Base-by-base conservation (phyloP, 2,113 vertebrate genomes). In the Callithrix jacchus region DNA sequence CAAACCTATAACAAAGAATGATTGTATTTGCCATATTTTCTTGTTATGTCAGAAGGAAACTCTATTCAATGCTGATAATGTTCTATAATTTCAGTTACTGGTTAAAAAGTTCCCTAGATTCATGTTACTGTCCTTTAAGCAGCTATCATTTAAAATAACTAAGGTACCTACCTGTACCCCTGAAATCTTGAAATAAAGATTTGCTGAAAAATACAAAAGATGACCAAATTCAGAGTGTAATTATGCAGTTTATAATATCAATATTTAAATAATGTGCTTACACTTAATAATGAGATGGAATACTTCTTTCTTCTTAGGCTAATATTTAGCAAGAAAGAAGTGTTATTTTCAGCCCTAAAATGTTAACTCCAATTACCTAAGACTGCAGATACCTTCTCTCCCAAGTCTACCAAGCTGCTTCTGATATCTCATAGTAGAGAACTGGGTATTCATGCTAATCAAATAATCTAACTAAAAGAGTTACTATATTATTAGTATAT, bases 271-370 rank as follows among this genome's bases (percentile, higher is more conserved):
- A 93, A 54, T 56, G 94, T 87, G 70, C 70, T 80, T 84, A 95
- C 42, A 95, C 81, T 92, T 87, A 73, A 1, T 88, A 91, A 96
- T 61, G 23, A 87, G 25, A 79, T 74, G 73, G 23, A 82, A 77
- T 91, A 32, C 25, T 7, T 87, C 58, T 95, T 94, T 96, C 49
- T 91, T 96, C 64, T 91, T 96, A 76, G 80, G 30, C 27, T 84
- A 96, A 86, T 40, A 94, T 93, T 98, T 98, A 95, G 88, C 52
- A 90, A 83, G 90, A 88, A 82, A 89, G 40, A 96, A 93, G 66
- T 73, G 37, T 96, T 97, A 97, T 98, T 98, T 98, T 96, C 76
- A 97, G 96, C 90, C 61, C 76, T 95, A 83, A 93, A 91, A 98
- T 95, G 81, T 98, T 98, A 97, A 97, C 89, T 94, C 92, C 76